Conservation (phyloP, 2,797 vertebrate species). For the Peromyscus eremicus region DNA sequence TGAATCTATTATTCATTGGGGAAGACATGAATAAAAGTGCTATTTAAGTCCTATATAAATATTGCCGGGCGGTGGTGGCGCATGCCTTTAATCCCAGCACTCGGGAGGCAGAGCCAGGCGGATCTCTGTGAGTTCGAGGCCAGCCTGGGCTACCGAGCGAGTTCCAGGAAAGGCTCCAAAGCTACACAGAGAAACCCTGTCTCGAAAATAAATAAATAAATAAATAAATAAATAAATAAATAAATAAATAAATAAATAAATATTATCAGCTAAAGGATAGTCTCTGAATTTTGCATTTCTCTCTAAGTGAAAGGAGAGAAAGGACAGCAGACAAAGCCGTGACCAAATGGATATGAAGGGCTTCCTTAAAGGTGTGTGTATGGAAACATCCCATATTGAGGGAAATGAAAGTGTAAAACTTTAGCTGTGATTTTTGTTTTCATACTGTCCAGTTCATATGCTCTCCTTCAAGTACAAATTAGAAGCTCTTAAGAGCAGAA, state of each 20-base stretch:
- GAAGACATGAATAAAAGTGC: background rate
- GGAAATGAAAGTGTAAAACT: background rate
- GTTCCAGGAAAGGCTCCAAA: no score
- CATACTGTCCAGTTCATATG: background rate
- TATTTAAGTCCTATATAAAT: background rate
- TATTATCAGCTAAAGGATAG: background rate
- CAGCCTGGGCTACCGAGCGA: no score
- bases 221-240: no score
- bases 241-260: no score
- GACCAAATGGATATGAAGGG: background rate
- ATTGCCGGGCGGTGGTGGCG: no score
- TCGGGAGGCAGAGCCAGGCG: no score
- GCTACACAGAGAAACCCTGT: no score
- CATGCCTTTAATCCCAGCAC: no score
- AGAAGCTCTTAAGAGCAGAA: slow-evolving; percentile 25
- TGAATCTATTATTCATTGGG: background rate
- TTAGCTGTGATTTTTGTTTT: background rate
- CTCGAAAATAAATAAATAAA: no score
- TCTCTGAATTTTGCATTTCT: background rate
- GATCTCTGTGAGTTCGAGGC: no score
- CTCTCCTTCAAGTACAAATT: background rate
- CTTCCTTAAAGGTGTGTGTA: background rate
- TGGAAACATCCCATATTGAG: background rate
- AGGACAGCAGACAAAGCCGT: background rate
- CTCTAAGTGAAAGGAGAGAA: background rate